These are phyloP conservation scores for Asarcornis scutulata DNA, from an alignment of 2,113 vertebrate species.

Conservation along the genomic window DNA sequence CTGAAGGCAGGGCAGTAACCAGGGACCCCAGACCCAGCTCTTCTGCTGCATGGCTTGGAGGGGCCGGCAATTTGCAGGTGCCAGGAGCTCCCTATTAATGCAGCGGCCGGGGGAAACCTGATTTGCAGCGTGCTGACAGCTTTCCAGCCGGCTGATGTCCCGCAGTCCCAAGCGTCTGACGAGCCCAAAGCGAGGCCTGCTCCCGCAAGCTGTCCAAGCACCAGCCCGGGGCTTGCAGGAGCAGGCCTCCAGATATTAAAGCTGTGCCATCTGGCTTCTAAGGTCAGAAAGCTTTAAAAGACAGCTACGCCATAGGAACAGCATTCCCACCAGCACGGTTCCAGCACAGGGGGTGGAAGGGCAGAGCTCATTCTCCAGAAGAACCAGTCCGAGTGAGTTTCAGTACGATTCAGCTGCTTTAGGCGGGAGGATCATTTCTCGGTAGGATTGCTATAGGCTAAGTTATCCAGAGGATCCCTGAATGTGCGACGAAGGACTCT, in stretches of 20 bases:
- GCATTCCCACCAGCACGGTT: background rate
- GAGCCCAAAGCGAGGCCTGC: background rate
- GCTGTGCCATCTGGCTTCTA: background rate
- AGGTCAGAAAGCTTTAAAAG: background rate
- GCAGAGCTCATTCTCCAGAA: background rate
- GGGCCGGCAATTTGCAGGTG: fast-evolving
- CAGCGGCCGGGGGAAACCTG: background rate
- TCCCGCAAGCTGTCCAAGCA: fast-evolving
- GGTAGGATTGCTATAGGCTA: background rate
- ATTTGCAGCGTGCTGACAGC: fast-evolving
- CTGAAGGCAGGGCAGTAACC: background rate
- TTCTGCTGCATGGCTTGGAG: background rate
- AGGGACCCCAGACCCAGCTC: background rate
- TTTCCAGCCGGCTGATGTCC: fast-evolving
- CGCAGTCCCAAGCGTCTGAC: background rate
- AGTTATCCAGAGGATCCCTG: conserved; percentile 28
- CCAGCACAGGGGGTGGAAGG: fast-evolving
- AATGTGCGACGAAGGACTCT: background rate
- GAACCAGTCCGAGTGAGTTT: fast-evolving
- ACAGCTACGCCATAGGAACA: background rate
- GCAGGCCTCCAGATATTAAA: background rate
- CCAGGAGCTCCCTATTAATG: background rate
- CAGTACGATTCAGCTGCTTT: background rate
- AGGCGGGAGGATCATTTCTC: background rate
- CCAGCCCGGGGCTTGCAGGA: background rate